Base-by-base conservation (phyloP, 2,888 invertebrate genomes). In the Gortyna flavago region DNA sequence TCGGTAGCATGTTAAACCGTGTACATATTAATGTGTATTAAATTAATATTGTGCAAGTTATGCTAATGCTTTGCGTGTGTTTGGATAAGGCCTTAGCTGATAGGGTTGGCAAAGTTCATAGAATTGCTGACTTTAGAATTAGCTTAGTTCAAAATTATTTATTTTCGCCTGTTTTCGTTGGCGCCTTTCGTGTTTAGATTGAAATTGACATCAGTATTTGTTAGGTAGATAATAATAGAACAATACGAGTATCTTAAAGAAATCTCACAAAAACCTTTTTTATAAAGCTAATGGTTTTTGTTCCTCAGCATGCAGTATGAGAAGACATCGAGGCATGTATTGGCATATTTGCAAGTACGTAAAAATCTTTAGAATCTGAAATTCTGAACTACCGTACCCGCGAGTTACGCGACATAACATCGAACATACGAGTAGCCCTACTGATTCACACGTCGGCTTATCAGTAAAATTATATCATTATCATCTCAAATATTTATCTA, bases 401-500 rank as follows among this genome's bases (percentile, higher is more conserved):
- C 41, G 57, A 48, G 82, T 82, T 79, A 79, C 83, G 72, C 83
- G 59, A 65, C 44, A 44, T 69, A 59, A 72, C 77, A 81, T 68
- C 70, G 73, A 79, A 80, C 78, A 81, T 72, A n/a, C n/a, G n/a
- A n/a, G n/a, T n/a, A 85, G 73, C 86, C 81, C 78, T 89, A 86
- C 84, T 86, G 84, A 89, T 87, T 88, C 88, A 88, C 89, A 88
- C 87, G 86, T 75, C 44, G 16, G 77, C 87, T 90, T 91, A 90
- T 91, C 91, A 85, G 72, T 82, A 83, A 87, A 90, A 91, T 88
- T 89, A 90, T 90, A 88, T 90, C 87, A 91, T 88, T 91, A 92
- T 93, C 91, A 90, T 88, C 76, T 85, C 90, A 90, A 93, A 93
- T 93, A 92, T 93, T 93, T 90, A 80, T 85, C 74, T 81, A 87